phyloP scores from a whole-genome alignment of 2,113 vertebrate genomes.

The Elephas maximus region DNA sequence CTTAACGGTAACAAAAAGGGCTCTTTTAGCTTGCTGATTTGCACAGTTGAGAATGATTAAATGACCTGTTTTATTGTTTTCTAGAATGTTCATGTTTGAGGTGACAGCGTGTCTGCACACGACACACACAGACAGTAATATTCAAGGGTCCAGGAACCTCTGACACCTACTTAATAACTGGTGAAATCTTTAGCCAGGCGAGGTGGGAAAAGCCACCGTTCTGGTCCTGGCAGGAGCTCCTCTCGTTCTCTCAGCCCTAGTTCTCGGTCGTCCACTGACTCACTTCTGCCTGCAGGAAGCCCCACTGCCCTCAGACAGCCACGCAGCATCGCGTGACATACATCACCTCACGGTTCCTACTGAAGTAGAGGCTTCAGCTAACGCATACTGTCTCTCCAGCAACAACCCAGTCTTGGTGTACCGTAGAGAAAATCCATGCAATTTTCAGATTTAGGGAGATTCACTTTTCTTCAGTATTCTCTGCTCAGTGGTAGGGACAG shows the following conservation, averaged over 20 bases:
- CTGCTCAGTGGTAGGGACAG: not conserved
- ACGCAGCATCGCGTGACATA: fast-evolving
- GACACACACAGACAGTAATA: too few relatives aligned
- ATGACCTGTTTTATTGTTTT: not conserved
- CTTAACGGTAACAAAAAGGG: not conserved
- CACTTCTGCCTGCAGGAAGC: not conserved
- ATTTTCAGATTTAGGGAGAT: not conserved
- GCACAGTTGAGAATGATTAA: not conserved
- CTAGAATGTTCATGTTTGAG: not conserved
- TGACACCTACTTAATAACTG: fast-evolving
- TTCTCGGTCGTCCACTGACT: not conserved
- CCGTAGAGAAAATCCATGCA: not conserved
- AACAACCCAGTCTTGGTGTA: not conserved
- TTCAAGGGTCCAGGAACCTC: not conserved
- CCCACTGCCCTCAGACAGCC: not conserved
- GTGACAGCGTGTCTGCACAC: not conserved
- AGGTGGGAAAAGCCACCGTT: not conserved
- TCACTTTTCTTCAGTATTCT: not conserved
- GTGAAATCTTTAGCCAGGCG: not conserved
- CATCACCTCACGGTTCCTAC: not conserved
- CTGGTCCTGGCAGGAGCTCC: not conserved
- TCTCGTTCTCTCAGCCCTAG: not conserved
- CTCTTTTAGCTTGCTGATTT: not conserved
- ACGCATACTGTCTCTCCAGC: not conserved
- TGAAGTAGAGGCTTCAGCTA: not conserved